Evolutionary conservation across 2,113 vertebrate species (phyloP).

Genomic region (Anthoscopus minutus): DNA sequence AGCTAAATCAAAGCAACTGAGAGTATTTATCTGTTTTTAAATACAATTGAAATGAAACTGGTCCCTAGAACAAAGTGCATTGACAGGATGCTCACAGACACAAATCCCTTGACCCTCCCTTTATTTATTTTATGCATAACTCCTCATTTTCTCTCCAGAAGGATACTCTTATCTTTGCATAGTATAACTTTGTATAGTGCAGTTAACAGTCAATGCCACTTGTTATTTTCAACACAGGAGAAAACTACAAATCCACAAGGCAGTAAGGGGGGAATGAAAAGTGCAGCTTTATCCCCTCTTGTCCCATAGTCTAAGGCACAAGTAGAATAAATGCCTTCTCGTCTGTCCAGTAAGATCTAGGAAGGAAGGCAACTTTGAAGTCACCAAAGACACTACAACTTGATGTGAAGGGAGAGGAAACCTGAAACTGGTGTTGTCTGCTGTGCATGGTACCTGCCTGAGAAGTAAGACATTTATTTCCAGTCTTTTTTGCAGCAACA

Average conservation of each 20-base stretch:
- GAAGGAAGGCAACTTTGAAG: background rate
- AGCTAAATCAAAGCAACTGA: background rate
- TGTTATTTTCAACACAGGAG: background rate
- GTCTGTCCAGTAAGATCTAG: background rate
- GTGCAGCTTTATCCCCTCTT: background rate
- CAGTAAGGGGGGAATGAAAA: background rate
- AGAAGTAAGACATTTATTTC: background rate
- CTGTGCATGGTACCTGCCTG: background rate
- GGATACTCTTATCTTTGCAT: background rate
- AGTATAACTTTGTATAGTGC: background rate
- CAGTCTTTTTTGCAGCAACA: background rate
- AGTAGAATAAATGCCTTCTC: background rate
- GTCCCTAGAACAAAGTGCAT: background rate
- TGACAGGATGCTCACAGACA: background rate
- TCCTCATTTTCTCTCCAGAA: background rate
- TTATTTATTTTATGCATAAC: background rate
- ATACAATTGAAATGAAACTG: background rate
- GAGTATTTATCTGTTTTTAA: background rate
- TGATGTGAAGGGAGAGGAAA: background rate
- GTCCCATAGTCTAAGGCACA: background rate
- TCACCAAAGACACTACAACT: background rate
- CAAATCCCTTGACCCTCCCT: background rate
- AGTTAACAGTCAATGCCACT: background rate
- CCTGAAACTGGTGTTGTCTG: accelerated
- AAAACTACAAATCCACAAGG: background rate